Conservation (phyloP, 1,140 invertebrate genomes). For the Micrasema longulum region DNA sequence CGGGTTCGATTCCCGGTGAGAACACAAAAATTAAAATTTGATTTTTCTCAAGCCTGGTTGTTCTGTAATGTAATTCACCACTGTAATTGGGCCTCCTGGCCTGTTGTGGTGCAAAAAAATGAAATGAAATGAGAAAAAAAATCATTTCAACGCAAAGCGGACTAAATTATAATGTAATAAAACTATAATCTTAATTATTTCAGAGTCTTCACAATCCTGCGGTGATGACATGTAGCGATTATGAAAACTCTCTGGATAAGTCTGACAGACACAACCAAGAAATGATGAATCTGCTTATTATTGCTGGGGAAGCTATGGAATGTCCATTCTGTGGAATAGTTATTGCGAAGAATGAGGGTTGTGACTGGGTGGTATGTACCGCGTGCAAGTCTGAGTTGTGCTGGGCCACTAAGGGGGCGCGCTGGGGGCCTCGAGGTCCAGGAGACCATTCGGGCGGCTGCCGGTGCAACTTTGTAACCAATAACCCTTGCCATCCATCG, state of each 20-base stretch:
- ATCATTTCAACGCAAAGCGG: too few relatives aligned
- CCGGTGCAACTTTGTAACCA: neutral
- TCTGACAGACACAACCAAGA: neutral
- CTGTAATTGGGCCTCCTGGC: too few relatives aligned
- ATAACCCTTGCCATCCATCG: too few relatives aligned
- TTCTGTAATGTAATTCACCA: too few relatives aligned
- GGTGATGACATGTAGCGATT: neutral
- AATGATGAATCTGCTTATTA: neutral
- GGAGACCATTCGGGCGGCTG: conserved; percentile 17
- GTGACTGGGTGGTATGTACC: conserved; percentile 71
- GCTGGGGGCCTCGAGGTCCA: neutral
- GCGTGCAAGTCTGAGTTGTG: conserved; percentile 72
- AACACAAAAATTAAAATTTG: too few relatives aligned
- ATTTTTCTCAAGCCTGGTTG: too few relatives aligned
- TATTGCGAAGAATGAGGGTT: conserved; percentile 70
- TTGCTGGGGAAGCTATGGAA: neutral
- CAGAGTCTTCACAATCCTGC: conserved; percentile 5
- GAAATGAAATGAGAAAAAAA: too few relatives aligned
- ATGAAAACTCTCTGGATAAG: neutral
- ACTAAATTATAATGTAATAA: too few relatives aligned
- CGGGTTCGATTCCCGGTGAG: too few relatives aligned
- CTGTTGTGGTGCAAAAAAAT: too few relatives aligned
- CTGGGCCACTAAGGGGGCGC: conserved; percentile 65
- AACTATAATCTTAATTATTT: too few relatives aligned
- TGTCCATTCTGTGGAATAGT: neutral